A percentile compares a stretch with the other conserved stretches of the same genome.
Conservation (phyloP, 2,797 vertebrate genomes). For the Melanotaenia boesemani region DNA sequence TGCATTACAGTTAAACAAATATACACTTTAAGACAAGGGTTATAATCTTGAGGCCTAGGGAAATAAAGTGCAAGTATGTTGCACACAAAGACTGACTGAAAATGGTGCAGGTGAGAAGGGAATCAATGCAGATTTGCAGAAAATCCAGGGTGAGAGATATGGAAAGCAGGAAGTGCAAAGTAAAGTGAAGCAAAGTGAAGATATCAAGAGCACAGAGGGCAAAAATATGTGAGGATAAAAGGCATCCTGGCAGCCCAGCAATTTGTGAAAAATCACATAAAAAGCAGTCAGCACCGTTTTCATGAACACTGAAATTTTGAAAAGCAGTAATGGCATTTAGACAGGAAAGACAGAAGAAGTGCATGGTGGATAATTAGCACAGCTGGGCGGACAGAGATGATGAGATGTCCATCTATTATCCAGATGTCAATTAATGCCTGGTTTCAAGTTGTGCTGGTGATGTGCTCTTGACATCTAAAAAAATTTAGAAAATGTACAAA, state of each 20-base stretch:
- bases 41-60: background rate
- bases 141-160: conserved; percentile 45
- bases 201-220: conserved; percentile 48
- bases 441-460: background rate
- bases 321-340: conserved; percentile 56
- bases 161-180: conserved; percentile 20
- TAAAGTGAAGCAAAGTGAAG: conserved; percentile 17
- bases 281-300: conserved; percentile 51
- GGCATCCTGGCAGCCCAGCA: conserved; percentile 42
- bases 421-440: conserved; percentile 22
- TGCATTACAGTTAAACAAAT: conserved; percentile 7
- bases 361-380: conserved; percentile 52
- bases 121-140: conserved; percentile 27
- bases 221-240: conserved; percentile 61
- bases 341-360: conserved; percentile 42
- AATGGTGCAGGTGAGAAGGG: conserved; percentile 31
- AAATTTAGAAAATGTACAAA: too few species aligned
- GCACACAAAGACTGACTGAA: conserved; percentile 7
- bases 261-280: conserved; percentile 65
- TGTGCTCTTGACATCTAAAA: background rate
- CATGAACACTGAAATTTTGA: conserved; percentile 41
- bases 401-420: conserved; percentile 10
- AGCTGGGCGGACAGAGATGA: conserved; percentile 43
- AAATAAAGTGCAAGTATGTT: conserved; percentile 12
- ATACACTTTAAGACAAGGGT: background rate